Conservation (phyloP, 2,888 invertebrate genomes). For the Gastrophysa polygoni region DNA sequence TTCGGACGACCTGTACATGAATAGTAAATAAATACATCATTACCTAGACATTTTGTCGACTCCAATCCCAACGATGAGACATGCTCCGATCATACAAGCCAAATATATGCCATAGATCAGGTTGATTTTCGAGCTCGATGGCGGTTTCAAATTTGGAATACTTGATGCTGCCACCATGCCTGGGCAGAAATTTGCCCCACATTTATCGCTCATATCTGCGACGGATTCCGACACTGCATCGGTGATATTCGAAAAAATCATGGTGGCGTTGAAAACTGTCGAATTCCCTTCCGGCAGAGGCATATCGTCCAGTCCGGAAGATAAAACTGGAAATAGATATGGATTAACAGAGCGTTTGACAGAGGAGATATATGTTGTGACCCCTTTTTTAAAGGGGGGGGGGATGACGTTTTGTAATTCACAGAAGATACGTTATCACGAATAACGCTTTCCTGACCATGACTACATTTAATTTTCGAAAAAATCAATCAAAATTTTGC, state of each 20-base stretch:
- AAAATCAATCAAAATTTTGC: no score
- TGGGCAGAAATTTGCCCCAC: conserved; percentile 79
- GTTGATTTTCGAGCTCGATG: conserved; percentile 75
- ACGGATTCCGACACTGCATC: conserved; percentile 3
- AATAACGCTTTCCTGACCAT: no score
- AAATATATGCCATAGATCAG: conserved; percentile 82
- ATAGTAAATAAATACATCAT: conserved; percentile 18
- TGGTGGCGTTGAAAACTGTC: conserved; percentile 43
- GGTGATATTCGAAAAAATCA: conserved; percentile 25
- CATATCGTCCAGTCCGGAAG: neutral
- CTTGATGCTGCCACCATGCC: conserved; percentile 60
- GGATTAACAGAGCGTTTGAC: no score
- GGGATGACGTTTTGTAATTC: no score
- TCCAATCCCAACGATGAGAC: conserved; percentile 74
- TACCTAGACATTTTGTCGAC: conserved; percentile 83
- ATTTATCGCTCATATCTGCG: conserved; percentile 63
- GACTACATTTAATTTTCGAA: no score
- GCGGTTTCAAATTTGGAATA: conserved; percentile 70
- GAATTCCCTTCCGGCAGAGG: neutral
- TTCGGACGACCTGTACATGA: no score
- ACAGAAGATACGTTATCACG: no score
- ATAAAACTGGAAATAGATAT: neutral
- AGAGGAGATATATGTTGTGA: no score
- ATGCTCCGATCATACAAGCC: conserved; percentile 77
- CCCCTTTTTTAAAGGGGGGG: no score